phyloP scores from a whole-genome alignment of 2,797 vertebrate genomes.

The Alcedo atthis region DNA sequence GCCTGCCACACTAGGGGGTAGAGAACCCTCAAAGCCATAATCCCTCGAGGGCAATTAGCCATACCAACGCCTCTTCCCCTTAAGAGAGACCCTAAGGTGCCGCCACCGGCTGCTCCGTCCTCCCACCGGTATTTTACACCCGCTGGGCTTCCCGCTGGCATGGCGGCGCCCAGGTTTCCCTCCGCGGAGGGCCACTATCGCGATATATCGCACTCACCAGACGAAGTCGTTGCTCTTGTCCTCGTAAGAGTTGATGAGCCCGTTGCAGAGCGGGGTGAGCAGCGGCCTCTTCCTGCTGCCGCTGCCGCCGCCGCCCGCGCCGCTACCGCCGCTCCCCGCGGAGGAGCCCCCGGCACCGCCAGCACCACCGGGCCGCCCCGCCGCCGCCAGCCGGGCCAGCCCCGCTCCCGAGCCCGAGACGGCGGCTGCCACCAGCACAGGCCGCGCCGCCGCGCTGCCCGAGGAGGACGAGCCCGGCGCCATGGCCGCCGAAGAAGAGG shows the following conservation, averaged over 20 bases:
- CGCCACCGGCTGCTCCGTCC: background rate
- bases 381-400: slow-evolving; percentile 68
- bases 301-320: slow-evolving; percentile 40
- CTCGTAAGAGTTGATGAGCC: slow-evolving; percentile 95
- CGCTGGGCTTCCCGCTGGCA: background rate
- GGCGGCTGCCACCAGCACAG: slow-evolving; percentile 73
- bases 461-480: slow-evolving; percentile 70
- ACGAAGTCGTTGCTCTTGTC: slow-evolving; percentile 99
- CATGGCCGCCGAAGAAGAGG: slow-evolving; percentile 60
- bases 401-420: slow-evolving; percentile 74
- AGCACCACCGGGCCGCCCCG: slow-evolving; percentile 48
- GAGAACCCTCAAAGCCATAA: background rate
- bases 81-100: background rate
- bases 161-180: background rate
- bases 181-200: background rate
- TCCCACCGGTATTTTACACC: background rate
- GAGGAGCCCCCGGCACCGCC: slow-evolving; percentile 21
- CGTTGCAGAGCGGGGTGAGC: slow-evolving; percentile 90
- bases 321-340: slow-evolving; percentile 73
- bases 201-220: slow-evolving; percentile 82
- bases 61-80: background rate
- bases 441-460: slow-evolving; percentile 56
- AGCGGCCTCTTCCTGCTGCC: slow-evolving; percentile 88
- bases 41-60: background rate
- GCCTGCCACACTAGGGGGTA: fast-evolving